Evolutionary conservation across 2,113 vertebrate genomes (phyloP).

Genomic region (Periophthalmodon schlosseri): DNA sequence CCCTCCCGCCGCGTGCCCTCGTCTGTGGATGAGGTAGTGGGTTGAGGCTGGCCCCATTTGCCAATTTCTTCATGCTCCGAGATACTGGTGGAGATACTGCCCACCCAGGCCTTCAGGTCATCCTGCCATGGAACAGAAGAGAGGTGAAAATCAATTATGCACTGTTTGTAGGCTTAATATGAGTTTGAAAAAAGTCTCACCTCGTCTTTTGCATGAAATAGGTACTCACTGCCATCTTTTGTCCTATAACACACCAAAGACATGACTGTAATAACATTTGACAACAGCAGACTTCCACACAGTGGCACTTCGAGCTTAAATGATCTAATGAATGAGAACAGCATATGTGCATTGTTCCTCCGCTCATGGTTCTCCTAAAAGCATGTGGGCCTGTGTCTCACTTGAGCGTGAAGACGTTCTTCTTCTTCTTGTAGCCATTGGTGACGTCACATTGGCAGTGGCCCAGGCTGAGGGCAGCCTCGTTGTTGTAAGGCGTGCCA

Average conservation of each 20-base stretch:
- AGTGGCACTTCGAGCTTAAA: not conserved
- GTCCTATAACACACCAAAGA: conserved; percentile 76
- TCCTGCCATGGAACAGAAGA: conserved; percentile 74
- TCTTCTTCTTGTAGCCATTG: conserved; percentile 96
- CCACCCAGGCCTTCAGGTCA: conserved; percentile 87
- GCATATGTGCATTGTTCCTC: not conserved
- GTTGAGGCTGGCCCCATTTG: conserved; percentile 85
- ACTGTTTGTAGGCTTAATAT: not conserved
- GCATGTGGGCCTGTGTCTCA: conserved; percentile 49
- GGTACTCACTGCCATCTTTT: conserved; percentile 89
- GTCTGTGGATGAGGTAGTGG: conserved; percentile 93
- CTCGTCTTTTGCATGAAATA: conserved; percentile 94
- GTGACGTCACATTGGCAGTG: conserved; percentile 86
- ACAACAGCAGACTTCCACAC: not conserved
- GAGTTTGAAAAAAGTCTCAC: conserved; percentile 66
- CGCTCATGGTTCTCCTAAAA: not conserved
- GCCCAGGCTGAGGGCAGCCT: conserved; percentile 85
- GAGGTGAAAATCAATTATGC: not conserved
- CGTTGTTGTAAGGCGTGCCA: conserved; percentile 81
- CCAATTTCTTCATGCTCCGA: conserved; percentile 86
- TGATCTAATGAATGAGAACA: not conserved
- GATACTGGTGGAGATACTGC: conserved; percentile 78
- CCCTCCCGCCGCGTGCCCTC: conserved; percentile 87
- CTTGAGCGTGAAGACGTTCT: conserved; percentile 96
- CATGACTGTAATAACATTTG: not conserved